Evolutionary conservation across 2,888 invertebrate genomes (phyloP).

Genomic region (Caenorhabditis virilis): DNA sequence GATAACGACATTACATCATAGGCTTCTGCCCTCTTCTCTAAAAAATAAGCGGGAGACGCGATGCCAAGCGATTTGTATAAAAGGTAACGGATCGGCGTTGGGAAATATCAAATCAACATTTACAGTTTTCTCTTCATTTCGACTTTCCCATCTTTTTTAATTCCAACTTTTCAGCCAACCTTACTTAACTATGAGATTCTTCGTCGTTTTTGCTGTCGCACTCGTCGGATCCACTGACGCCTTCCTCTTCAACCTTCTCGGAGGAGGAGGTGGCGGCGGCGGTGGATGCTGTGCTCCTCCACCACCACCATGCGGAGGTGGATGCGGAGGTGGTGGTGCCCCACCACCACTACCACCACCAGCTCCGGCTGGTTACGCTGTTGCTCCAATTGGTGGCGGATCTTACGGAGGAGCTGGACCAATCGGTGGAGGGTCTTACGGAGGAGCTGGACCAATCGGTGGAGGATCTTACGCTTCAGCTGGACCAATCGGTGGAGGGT

Average conservation of each 20-base stretch:
- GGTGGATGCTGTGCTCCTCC: conserved; percentile 29
- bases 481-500: neutral
- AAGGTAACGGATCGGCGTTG: neutral
- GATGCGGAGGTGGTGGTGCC: conserved; percentile 23
- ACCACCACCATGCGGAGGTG: conserved; percentile 22
- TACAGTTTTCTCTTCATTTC: neutral
- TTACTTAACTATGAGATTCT: conserved; percentile 11
- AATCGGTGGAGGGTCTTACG: conserved; percentile 16
- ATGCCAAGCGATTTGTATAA: no score
- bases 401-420: conserved; percentile 19
- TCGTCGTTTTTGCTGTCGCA: conserved; percentile 24
- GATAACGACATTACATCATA: neutral
- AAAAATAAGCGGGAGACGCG: neutral
- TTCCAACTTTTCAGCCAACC: neutral
- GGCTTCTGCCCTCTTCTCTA: neutral
- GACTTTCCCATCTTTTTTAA: neutral
- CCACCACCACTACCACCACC: conserved; percentile 10
- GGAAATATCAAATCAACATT: neutral
- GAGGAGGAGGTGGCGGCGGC: conserved; percentile 25
- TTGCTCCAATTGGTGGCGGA: conserved; percentile 19
- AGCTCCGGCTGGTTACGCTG: conserved; percentile 21
- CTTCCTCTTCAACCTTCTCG: conserved; percentile 31
- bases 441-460: conserved; percentile 6
- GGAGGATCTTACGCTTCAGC: conserved; percentile 7
- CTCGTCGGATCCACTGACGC: conserved; percentile 35